Conservation (phyloP, 35 echinoderm and acorn worm genomes). For the Heliocidaris tuberculata region DNA sequence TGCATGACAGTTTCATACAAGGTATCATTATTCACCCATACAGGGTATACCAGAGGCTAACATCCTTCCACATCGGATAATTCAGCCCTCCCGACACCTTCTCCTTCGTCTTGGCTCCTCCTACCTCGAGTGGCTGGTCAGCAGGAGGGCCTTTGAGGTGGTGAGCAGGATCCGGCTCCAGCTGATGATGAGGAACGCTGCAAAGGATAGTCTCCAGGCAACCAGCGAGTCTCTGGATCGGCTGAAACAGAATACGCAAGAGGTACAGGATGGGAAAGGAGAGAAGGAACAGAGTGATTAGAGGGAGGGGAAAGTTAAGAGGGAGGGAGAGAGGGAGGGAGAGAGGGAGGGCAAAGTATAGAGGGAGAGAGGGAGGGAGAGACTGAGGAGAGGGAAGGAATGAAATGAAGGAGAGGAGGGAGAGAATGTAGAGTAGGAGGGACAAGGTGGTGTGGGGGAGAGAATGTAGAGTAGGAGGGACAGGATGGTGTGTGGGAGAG, state of each 20-base stretch:
- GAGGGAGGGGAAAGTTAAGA: too few species aligned
- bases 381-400: not conserved
- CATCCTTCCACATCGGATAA: not conserved
- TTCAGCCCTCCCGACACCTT: not conserved
- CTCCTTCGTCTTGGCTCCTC: not conserved
- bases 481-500: not conserved
- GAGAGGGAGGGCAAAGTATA: not conserved
- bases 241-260: not conserved
- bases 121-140: not conserved
- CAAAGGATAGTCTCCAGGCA: not conserved
- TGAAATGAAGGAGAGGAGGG: not conserved
- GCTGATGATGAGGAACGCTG: not conserved
- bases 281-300: not conserved
- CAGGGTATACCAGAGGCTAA: not conserved
- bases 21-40: too few species aligned
- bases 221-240: not conserved
- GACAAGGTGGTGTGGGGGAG: too few species aligned
- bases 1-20: too few species aligned
- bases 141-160: not conserved
- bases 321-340: not conserved
- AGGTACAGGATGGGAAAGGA: not conserved
- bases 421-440: not conserved
- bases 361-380: too few species aligned
- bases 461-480: not conserved
- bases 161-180: not conserved